These are phyloP conservation scores for Coenobita brevimanus DNA, from an alignment of 1,140 invertebrate species.

Conservation along the genomic window DNA sequence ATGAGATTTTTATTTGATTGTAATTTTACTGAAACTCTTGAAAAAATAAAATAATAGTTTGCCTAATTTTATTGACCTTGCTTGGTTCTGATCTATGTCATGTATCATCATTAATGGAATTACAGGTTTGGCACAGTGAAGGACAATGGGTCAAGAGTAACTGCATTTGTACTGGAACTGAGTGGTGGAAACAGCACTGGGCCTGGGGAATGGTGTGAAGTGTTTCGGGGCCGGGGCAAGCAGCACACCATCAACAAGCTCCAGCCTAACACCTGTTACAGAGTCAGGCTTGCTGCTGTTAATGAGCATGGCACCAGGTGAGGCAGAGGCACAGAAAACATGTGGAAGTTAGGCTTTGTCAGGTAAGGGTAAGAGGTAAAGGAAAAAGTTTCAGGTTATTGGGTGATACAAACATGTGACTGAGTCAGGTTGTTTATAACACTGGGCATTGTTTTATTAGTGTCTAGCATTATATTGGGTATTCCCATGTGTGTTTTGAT, in stretches of 20 bases:
- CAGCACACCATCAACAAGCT: slow-evolving; percentile 83
- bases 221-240: slow-evolving; percentile 80
- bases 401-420: too few species aligned
- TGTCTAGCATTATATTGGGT: too few species aligned
- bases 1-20: too few species aligned
- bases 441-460: too few species aligned
- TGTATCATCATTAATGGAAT: too few species aligned
- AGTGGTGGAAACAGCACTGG: slow-evolving; percentile 75
- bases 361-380: not conserved
- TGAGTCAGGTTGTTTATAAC: too few species aligned
- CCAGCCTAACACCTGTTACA: slow-evolving; percentile 83
- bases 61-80: too few species aligned
- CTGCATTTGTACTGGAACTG: slow-evolving; percentile 85
- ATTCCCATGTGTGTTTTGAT: too few species aligned
- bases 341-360: too few species aligned
- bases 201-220: slow-evolving; percentile 79
- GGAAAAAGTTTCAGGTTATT: not conserved
- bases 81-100: too few species aligned
- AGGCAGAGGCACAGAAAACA: not conserved
- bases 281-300: slow-evolving; percentile 84
- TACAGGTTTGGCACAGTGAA: slow-evolving; percentile 71
- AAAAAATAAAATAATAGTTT: too few species aligned
- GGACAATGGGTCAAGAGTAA: slow-evolving; percentile 87
- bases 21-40: too few species aligned
- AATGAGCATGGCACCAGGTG: slow-evolving; percentile 84